Conservation (phyloP, 2,113 vertebrate genomes). For the Takifugu bimaculatus region DNA sequence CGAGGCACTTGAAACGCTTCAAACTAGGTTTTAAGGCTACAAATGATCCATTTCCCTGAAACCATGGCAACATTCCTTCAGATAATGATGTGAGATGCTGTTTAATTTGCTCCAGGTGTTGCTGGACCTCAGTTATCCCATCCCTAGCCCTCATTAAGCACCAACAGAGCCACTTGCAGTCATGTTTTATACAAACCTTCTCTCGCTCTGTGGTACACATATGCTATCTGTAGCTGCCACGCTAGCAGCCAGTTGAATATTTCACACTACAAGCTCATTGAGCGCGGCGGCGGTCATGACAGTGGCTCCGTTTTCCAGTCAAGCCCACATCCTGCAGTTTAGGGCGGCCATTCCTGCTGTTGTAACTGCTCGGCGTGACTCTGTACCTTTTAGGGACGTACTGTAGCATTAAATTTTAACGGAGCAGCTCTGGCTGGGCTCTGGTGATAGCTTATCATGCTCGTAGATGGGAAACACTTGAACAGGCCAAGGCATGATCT, state of each 20-base stretch:
- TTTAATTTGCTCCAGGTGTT: background rate
- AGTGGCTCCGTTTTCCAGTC: background rate
- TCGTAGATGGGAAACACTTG: constrained; percentile 52
- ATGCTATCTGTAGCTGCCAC: constrained; percentile 12
- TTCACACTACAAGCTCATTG: constrained; percentile 21
- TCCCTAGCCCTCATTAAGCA: background rate
- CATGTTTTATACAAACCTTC: constrained; percentile 26
- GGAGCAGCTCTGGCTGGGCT: constrained; percentile 36
- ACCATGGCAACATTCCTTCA: background rate
- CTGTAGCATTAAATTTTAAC: constrained; percentile 54
- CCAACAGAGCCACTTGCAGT: background rate
- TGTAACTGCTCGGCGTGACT: constrained; percentile 20
- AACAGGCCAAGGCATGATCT: constrained; percentile 61
- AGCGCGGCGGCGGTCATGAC: constrained; percentile 17
- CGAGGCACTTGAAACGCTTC: too few species aligned
- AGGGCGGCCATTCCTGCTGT: constrained; percentile 31
- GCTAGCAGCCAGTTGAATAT: constrained; percentile 44
- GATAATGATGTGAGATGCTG: background rate
- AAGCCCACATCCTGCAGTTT: constrained; percentile 22
- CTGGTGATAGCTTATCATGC: constrained; percentile 62
- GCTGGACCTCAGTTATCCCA: too few species aligned
- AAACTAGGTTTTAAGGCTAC: too few species aligned
- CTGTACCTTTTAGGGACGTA: constrained; percentile 40
- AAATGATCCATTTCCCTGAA: background rate
- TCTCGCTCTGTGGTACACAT: constrained; percentile 21